Base-by-base conservation (phyloP, 2,797 vertebrate species). In the Varecia variegata region DNA sequence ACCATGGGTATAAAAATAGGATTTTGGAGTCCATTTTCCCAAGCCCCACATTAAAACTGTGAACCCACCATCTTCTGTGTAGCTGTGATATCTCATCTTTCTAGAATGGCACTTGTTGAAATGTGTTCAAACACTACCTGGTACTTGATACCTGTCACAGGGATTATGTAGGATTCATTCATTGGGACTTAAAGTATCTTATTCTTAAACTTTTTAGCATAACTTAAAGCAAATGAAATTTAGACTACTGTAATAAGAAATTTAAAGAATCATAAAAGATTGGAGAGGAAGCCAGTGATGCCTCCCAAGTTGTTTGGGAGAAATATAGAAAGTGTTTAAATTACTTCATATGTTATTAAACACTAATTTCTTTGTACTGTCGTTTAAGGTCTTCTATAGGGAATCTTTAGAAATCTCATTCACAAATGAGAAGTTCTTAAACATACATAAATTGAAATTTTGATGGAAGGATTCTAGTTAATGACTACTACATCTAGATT, bases 141-240 rank as follows among this genome's bases (percentile, higher is more conserved):
- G 4, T 27, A 67, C 62, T 4, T 65, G 56, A 21, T 79, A 40
- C 67, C 52, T 43, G 12, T 38, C 56, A 2, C 1, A 62, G 40
- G 14, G 9, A 56, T 47, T 76, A 2, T 47, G 4, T 27, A 52
- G 11, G 67, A 38, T 95, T 50, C 30, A 5, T 45, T 77, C 77
- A 82, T 47, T 23, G 38, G 45, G 54, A 80, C 56, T 87, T 38
- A 4, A 25, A 32, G 18, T 35, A 30, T 60, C 38, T 73, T 82
- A 43, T 15, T 90, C 73, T 89, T 73, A 40, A 56, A 85, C 14
- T 88, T 85, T 76, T 80, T 71, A 74, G 7, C 2, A 82, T 89
- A 77, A 90, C 25, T 47, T 89, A 79, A 91, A 85, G 38, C 21
- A 88, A 92, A 79, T 76, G n/a, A 93, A 85, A 92, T 85, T 25